phyloP scores from a whole-genome alignment of 2,113 vertebrate genomes.

The Toxostoma redivivum region DNA sequence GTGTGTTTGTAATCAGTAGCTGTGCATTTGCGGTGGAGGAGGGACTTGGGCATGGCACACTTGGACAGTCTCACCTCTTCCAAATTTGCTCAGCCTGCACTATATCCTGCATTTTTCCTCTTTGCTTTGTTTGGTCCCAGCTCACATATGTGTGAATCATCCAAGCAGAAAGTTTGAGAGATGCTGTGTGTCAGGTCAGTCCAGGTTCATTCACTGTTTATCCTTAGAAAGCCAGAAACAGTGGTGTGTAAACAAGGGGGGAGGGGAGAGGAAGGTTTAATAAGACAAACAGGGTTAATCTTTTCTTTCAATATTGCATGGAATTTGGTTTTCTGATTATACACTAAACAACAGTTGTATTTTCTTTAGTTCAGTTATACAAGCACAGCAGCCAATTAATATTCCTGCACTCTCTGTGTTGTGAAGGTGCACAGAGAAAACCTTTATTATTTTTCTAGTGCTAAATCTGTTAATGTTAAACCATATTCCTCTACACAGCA shows the following conservation, averaged over 20 bases:
- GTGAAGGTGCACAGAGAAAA: neutral
- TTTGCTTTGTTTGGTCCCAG: neutral
- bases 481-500: neutral
- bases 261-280: slow-evolving; percentile 3
- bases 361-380: slow-evolving; percentile 2
- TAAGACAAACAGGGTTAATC: neutral
- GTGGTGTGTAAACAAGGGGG: slow-evolving; percentile 17
- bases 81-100: neutral
- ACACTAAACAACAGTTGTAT: neutral
- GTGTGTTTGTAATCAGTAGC: neutral
- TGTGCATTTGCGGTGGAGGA: neutral
- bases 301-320: neutral
- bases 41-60: neutral
- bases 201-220: slow-evolving; percentile 22
- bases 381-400: neutral
- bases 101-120: neutral
- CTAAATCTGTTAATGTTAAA: neutral
- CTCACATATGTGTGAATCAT: slow-evolving; percentile 9
- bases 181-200: slow-evolving; percentile 40
- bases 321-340: neutral
- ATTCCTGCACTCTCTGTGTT: neutral
- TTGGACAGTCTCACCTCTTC: neutral
- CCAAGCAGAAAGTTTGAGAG: slow-evolving; percentile 8
- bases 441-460: slow-evolving; percentile 2
- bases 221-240: slow-evolving; percentile 29